Conservation (phyloP, 2,888 invertebrate species). For the Xiphydria camelus region DNA sequence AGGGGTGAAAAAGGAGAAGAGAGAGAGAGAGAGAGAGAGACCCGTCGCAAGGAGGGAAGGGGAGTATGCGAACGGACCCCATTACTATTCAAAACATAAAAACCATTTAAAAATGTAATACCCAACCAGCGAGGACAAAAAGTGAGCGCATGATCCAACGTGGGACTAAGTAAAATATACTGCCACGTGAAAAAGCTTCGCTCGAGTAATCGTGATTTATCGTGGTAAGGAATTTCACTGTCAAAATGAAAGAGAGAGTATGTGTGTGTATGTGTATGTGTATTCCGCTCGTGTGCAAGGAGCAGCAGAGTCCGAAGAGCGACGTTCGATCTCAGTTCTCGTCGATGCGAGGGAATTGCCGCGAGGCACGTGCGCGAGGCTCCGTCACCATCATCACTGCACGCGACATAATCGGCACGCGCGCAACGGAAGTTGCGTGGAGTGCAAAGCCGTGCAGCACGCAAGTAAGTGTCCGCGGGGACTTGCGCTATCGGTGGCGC, state of each 20-base stretch:
- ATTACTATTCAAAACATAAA: slow-evolving; percentile 59
- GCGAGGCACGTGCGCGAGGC: too few relatives aligned
- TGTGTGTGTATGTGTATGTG: slow-evolving; percentile 4
- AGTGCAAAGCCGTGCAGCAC: too few relatives aligned
- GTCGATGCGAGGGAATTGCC: too few relatives aligned
- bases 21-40: neutral
- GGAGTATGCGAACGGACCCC: slow-evolving; percentile 34
- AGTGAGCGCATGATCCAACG: slow-evolving; percentile 50
- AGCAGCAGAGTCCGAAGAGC: too few relatives aligned
- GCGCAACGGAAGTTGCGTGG: too few relatives aligned
- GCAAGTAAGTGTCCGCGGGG: too few relatives aligned
- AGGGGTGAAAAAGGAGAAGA: neutral
- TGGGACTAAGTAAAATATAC: slow-evolving; percentile 58
- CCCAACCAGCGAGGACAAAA: slow-evolving; percentile 33
- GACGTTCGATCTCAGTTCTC: too few relatives aligned
- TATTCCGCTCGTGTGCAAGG: neutral
- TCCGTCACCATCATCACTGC: too few relatives aligned
- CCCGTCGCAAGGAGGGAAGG: too few relatives aligned
- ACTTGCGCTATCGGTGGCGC: neutral
- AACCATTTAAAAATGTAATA: slow-evolving; percentile 59
- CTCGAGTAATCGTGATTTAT: slow-evolving; percentile 59
- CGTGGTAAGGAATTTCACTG: slow-evolving; percentile 52
- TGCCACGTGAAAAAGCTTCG: slow-evolving; percentile 53
- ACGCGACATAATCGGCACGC: too few relatives aligned
- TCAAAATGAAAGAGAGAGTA: neutral